A percentile compares a stretch with the other conserved stretches of the same genome.
phyloP scores from a whole-genome alignment of 2,797 vertebrate genomes.

The Xenentodon cancila region DNA sequence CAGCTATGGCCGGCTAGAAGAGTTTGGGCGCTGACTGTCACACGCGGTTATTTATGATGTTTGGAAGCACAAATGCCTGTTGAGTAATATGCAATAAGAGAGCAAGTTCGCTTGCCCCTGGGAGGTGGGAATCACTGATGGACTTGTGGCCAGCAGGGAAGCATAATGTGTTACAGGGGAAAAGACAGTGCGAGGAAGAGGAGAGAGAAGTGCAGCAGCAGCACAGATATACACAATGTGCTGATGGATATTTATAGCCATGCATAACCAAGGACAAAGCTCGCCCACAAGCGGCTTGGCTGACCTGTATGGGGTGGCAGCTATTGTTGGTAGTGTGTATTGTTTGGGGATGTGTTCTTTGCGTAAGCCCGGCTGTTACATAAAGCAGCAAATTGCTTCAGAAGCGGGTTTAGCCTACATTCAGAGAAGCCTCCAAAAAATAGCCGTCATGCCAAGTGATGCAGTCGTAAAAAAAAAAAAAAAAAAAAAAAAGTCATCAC shows the following conservation, averaged over 20 bases:
- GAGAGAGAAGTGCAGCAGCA: slow-evolving; percentile 47
- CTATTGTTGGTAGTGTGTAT: slow-evolving; percentile 48
- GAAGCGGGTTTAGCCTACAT: slow-evolving; percentile 53
- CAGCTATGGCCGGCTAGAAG: slow-evolving; percentile 48
- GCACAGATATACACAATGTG: slow-evolving; percentile 60
- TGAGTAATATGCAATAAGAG: slow-evolving; percentile 33
- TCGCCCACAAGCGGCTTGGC: slow-evolving; percentile 48
- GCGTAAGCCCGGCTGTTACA: slow-evolving; percentile 37
- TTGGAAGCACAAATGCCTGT: slow-evolving; percentile 32
- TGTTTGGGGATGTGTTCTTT: slow-evolving; percentile 52
- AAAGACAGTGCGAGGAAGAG: slow-evolving; percentile 42
- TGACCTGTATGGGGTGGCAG: slow-evolving; percentile 51
- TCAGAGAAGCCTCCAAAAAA: slow-evolving; percentile 34
- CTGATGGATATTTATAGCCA: slow-evolving; percentile 70
- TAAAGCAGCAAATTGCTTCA: slow-evolving; percentile 46
- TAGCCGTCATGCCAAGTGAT: slow-evolving; percentile 32
- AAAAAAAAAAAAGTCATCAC: slow-evolving; percentile 31
- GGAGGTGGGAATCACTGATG: slow-evolving; percentile 44
- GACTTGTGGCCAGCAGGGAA: slow-evolving; percentile 36
- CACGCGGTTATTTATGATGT: slow-evolving; percentile 41
- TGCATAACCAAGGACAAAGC: slow-evolving; percentile 62
- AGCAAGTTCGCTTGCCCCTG: slow-evolving; percentile 21
- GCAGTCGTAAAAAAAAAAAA: slow-evolving; percentile 23
- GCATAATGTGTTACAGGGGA: slow-evolving; percentile 38
- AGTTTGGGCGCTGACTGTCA: slow-evolving; percentile 28